Base-by-base conservation (phyloP, 2,113 vertebrate species). In the Melanotaenia duboulayi region DNA sequence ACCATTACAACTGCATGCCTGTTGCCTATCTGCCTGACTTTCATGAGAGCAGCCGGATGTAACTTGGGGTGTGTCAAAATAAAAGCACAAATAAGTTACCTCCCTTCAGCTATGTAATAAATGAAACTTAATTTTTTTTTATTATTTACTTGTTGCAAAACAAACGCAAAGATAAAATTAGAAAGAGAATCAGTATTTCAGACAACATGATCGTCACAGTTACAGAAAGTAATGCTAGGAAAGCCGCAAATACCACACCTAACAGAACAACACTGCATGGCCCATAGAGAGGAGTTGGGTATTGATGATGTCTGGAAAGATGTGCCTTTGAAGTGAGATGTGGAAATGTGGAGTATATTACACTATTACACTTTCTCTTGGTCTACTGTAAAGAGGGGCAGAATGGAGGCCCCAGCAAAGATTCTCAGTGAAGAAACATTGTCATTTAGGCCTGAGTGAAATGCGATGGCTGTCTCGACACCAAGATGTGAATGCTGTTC, bases 291-390 rank as follows among this genome's bases (percentile, higher is more conserved):
- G 32, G 57, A 67, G 22, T 62, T 66, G 52, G 62, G 62, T 62
- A 67, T 67, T 62, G 63, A 61, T 79, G 76, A 72, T 79, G 69
- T 25, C 22, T 70, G 57, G 55, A 75, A 65, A 75, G 0, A 65
- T 48, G 59, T 75, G 4, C 78, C 67, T 72, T 44, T 71, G 50
- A 71, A 76, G 60, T 17, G 6, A 39, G 66, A 62, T 72, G 67
- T 76, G 40, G 62, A 81, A 81, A 61, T 0, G 42, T 71, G 0
- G n/a, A n/a, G n/a, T n/a, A n/a, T 59, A 66, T 62, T 78, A 60
- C 40, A 62, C 75, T 59, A 66, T 62, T 78, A 60, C 40, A 62
- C 75, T 78, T 61, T 48, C 55, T 83, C 81, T 55, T 9, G 28
- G 52, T 76, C 28, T 61, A 4, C 57, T 59, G 66, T 71, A 22